Evolutionary conservation across 1,140 invertebrate genomes (phyloP), one percentile per base, ranked within the genome.

Genomic region (Adoxophyes honmai): DNA sequence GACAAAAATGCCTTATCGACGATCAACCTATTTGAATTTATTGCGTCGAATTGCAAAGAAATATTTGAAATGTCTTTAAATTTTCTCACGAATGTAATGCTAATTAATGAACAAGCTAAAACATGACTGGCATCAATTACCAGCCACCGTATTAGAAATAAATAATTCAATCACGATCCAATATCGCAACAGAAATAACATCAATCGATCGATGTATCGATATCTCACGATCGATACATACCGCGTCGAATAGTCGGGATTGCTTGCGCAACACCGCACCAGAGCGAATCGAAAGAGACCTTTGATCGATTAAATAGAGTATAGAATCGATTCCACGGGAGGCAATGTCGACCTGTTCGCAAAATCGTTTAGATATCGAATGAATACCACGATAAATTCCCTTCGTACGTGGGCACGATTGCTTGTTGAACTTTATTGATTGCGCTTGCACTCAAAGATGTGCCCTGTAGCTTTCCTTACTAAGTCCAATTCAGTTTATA

Each of bases 371-470:
- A 48, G 42, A 48, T 48, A 48, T 48, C 42, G 42, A 48, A 60
- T 65, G 60, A 65, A 58, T 38, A 59, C 52, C 34, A 10, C 59
- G 38, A 65, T 65, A 65, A 65, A 65, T 65, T 48, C 59, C 36
- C 48, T 55, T 36, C 15, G 52, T 34, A 59, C 62, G 62, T 65
- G 59, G 58, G 62, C 55, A 42, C n/a, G 44, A 56, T 57, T 60
- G 42, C 58, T 55, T 56, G 44, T 44, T 55, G 42, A 65, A 55
- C 55, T 60, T 60, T 60, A 65, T 65, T 53, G 52, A 55, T 55
- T 52, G 18, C 9, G 4, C 14, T 18, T 13, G 21, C 21, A 9
- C 4, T n/a, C 33, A 35, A 33, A 8, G 57, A 52, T 18, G 55
- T 34, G n/a, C 10, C 55, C 14, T 52, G 18, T 42, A 11, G 8